Conservation (phyloP, 2,113 vertebrate genomes). For the Trinectes maculatus region DNA sequence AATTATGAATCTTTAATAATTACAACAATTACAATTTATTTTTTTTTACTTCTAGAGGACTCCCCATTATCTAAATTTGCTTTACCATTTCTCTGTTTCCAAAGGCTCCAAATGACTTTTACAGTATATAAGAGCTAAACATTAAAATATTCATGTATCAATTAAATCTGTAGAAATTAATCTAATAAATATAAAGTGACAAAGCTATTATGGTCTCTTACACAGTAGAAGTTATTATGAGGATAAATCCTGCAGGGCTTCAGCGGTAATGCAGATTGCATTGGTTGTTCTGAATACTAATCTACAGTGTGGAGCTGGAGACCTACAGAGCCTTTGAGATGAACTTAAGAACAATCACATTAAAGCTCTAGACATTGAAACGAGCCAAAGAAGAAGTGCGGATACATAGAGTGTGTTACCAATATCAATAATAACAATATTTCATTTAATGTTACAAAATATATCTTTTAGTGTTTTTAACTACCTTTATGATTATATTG, state of each 20-base stretch:
- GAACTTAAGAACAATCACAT: neutral
- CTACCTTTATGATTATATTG: no score
- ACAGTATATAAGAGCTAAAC: slow-evolving; percentile 59
- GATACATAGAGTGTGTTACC: no score
- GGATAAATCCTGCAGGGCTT: slow-evolving; percentile 71
- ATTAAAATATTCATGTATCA: slow-evolving; percentile 81
- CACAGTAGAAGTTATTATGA: slow-evolving; percentile 58
- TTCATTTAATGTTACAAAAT: no score
- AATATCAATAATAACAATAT: no score
- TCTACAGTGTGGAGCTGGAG: neutral
- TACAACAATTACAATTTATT: slow-evolving; percentile 55
- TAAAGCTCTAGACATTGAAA: no score
- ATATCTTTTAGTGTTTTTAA: no score
- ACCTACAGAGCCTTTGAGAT: neutral
- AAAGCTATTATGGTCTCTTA: slow-evolving; percentile 70
- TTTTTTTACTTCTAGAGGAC: slow-evolving; percentile 33
- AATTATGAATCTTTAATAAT: slow-evolving; percentile 66
- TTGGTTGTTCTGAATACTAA: slow-evolving; percentile 25
- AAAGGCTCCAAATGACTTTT: slow-evolving; percentile 57
- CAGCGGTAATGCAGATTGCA: slow-evolving; percentile 35
- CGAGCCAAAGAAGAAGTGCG: no score
- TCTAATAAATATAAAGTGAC: slow-evolving; percentile 76
- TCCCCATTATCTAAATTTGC: slow-evolving; percentile 46
- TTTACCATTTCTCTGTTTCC: slow-evolving; percentile 23
- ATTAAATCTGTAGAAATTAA: slow-evolving; percentile 78